Conservation (phyloP, 2,113 vertebrate genomes). For the Colinus virginianus region DNA sequence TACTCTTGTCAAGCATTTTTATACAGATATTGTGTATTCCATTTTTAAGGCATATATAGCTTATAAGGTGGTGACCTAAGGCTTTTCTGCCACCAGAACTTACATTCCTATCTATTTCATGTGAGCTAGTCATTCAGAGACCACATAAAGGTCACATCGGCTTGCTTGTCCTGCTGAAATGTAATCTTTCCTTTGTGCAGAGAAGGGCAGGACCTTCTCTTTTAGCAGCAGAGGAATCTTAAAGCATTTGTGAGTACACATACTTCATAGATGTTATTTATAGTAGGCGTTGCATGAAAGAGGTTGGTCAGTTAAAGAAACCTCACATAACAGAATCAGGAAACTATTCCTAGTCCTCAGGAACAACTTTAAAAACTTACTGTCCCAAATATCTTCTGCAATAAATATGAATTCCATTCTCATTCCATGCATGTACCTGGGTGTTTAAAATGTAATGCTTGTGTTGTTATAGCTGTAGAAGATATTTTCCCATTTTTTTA, state of each 20-base stretch:
- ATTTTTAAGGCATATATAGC: not conserved
- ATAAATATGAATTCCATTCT: not conserved
- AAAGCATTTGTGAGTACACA: not conserved
- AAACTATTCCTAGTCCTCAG: not conserved
- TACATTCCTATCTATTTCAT: not conserved
- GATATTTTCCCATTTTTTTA: not conserved
- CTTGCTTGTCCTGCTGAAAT: not conserved
- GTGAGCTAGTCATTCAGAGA: not conserved
- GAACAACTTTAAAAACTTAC: not conserved
- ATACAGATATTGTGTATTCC: not conserved
- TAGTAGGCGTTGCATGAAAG: not conserved
- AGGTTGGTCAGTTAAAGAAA: conserved; percentile 4
- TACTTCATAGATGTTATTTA: not conserved
- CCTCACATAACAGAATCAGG: not conserved
- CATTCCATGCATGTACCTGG: not conserved
- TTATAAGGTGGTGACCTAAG: not conserved
- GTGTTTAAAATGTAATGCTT: not conserved
- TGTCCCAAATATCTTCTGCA: not conserved
- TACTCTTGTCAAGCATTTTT: not conserved
- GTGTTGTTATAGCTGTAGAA: not conserved
- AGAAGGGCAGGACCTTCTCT: not conserved
- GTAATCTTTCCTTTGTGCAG: not conserved
- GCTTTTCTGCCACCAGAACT: not conserved
- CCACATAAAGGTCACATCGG: not conserved
- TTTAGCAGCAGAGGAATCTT: not conserved